Evolutionary conservation across 2,888 invertebrate species (phyloP), one percentile per base, ranked within the genome.

Genomic region (Ditula angustiorana): DNA sequence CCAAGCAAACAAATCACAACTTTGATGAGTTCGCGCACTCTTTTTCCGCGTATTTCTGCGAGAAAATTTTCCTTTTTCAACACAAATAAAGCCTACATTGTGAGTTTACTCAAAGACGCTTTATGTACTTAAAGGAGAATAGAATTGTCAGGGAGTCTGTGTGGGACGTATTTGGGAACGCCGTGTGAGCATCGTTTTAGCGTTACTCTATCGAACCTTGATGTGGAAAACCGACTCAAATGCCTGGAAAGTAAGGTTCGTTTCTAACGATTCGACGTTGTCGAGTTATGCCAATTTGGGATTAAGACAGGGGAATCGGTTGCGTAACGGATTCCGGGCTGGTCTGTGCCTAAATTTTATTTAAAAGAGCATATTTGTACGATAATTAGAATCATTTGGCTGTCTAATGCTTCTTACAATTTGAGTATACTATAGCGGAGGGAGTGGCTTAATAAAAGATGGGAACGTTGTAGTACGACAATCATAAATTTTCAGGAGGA

Each of bases 1-100:
- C 68, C 16, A 13, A 2, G 69, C 72, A 74, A 83, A 84, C 77
- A 79, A 83, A 82, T 82, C 81, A 75, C 74, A 82, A 85, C 66
- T 83, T 83, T 77, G 80, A 82, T 79, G 80, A 83, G 78, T 80
- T 83, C 72, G 57, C 59, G 59, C 46, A 61, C 59, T 69, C 67
- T 73, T 55, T 66, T 52, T 67, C 69, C 70, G 73, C 73, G 76
- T 75, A 74, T 74, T 77, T 53, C 60, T 65, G 44, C 33, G 62
- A 24, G 50, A 57, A 62, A 53, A 61, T 52, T 50, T 61, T 58
- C 46, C 35, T 49, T 37, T 59, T 72, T 67, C 69, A 67, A 67
- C 71, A 69, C 61, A 69, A 73, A 72, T 69, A 69, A 55, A 44
- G 69, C 58, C 59, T 69, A 63, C 26, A 72, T 73, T 74, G 70